These are phyloP conservation scores for Hirtodrosophila histrioides DNA, from an alignment of 2,888 invertebrate genomes.

Conservation along the genomic window DNA sequence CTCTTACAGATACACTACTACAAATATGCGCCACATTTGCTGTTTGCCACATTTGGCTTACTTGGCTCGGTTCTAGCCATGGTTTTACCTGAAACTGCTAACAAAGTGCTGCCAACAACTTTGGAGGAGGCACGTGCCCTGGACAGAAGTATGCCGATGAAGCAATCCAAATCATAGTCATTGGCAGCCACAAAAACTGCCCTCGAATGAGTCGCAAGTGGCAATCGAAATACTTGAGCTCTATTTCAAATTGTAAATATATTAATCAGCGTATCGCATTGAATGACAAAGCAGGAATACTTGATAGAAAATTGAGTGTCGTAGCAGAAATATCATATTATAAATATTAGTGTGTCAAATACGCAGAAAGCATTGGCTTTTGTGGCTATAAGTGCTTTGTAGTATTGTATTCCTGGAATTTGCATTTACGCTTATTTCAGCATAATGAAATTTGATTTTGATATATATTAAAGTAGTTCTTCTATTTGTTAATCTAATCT, in stretches of 20 bases:
- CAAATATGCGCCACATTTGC: constrained; percentile 86
- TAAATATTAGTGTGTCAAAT: constrained; percentile 1
- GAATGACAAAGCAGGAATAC: constrained; percentile 26
- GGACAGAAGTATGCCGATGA: constrained; percentile 24
- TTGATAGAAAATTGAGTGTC: background rate
- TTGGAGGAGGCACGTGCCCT: constrained; percentile 85
- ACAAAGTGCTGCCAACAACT: constrained; percentile 87
- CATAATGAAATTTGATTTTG: background rate
- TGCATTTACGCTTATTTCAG: background rate
- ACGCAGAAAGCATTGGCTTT: background rate
- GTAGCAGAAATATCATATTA: constrained; percentile 14
- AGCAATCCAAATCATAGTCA: background rate
- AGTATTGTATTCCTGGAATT: background rate
- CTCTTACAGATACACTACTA: constrained; percentile 76
- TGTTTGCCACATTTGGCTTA: constrained; percentile 86
- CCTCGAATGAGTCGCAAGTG: constrained; percentile 32
- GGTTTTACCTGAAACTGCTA: constrained; percentile 87
- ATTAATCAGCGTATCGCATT: constrained; percentile 1
- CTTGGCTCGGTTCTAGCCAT: constrained; percentile 86
- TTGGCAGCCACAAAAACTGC: constrained; percentile 23
- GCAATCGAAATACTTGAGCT: constrained; percentile 5
- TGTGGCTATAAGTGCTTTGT: constrained; percentile 7
- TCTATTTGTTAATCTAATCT: constrained; percentile 34
- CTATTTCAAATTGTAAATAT: constrained; percentile 29
- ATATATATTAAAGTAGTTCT: background rate